Evolutionary conservation across 1,140 invertebrate genomes (phyloP), one percentile per base, ranked within the genome.

Genomic region (Ostrea edulis): DNA sequence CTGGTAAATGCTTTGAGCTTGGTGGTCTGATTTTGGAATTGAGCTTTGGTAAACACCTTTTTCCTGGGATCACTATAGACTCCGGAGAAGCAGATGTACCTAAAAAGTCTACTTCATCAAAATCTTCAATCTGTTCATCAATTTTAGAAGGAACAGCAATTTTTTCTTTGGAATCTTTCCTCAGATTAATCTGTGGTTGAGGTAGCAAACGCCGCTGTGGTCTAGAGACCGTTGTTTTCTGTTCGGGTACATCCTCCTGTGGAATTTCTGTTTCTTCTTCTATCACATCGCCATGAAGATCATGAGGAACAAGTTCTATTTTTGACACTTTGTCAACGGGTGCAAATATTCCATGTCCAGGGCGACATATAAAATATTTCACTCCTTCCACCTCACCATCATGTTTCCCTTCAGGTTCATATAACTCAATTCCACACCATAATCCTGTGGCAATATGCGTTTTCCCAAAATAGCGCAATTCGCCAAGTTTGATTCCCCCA

Each of bases 341-440:
- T 25, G 94, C 95, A 90, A 95, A 95, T 86, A 95, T 93, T 20
- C 94, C 95, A 86, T 94, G 93, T 52, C 93, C 93, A 9, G 89
- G 87, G 52, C 85, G 65, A 89, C 94, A 95, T 22, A 91, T 88
- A 90, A 95, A 95, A 89, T 95, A 95, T 9, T 94, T 88, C 9
- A 93, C 91, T 12, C 93, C 94, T 87, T 94, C 91, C n/a, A 94
- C 92, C 51, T 92, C 89, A 11, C 95, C 95, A 90, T 94, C 94
- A 88, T 95, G 93, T 86, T 92, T 92, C 8, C 95, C 95, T 81
- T 93, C 94, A 8, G 93, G 88, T 29, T 95, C 93, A 82, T 93
- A 92, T 17, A 95, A 84, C 68, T 93, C 93, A 58, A 95, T 92
- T 12, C 95, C 95, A 90, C 93, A 95, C 92, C 94, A 95, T n/a